Evolutionary conservation across 2,888 invertebrate species (phyloP).

Genomic region (Pristionchus maxplancki): DNA sequence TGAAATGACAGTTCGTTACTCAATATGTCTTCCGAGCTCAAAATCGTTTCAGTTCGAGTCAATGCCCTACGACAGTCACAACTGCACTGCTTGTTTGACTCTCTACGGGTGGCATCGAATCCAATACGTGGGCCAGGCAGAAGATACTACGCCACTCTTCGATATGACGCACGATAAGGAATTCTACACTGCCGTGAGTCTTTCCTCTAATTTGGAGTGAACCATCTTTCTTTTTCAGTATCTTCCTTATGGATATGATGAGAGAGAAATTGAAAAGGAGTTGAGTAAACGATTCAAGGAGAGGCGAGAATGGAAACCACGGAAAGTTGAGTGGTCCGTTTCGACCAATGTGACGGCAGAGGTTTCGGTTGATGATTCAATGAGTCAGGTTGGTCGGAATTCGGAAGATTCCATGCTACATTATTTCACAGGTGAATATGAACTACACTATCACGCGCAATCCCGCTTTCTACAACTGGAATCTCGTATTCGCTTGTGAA

Average conservation of each 20-base stretch:
- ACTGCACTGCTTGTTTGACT: background rate
- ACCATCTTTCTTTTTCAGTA: background rate
- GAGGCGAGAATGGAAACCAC: too few relatives aligned
- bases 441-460: too few relatives aligned
- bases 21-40: background rate
- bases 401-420: too few relatives aligned
- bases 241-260: background rate
- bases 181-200: background rate
- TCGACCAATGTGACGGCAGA: background rate
- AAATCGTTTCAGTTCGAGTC: background rate
- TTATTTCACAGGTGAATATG: too few relatives aligned
- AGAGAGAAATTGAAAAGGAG: background rate
- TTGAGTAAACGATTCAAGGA: too few relatives aligned
- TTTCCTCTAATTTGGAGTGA: too few relatives aligned
- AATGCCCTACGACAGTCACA: background rate
- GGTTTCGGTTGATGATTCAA: background rate
- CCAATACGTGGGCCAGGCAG: background rate
- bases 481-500: background rate
- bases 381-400: too few relatives aligned
- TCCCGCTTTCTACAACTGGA: background rate
- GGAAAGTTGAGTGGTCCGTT: background rate
- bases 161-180: background rate
- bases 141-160: background rate
- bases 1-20: background rate
- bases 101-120: too few relatives aligned